These are phyloP conservation scores for Epinephelus cyanopodus DNA, from an alignment of 2,113 vertebrate species.

Conservation along the genomic window DNA sequence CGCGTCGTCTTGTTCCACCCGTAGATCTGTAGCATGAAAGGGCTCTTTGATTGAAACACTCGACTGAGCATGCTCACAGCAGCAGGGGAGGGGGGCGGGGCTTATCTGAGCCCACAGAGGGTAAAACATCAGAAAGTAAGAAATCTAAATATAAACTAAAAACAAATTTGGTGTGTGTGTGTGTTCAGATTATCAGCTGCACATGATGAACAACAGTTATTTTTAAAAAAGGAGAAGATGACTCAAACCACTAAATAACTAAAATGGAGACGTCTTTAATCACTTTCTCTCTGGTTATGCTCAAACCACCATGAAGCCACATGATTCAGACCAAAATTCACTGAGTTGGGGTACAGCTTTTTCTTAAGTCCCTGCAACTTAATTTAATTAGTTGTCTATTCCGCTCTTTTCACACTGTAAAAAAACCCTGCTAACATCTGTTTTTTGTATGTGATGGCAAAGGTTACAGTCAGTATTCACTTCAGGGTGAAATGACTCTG, in stretches of 20 bases:
- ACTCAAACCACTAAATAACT: neutral
- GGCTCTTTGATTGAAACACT: constrained; percentile 58
- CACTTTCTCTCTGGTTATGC: neutral
- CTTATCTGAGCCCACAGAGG: constrained; percentile 1
- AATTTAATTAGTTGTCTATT: too few relatives aligned
- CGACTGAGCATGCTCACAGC: constrained; percentile 53
- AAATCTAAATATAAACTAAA: constrained; percentile 37
- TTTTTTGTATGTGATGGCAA: too few relatives aligned
- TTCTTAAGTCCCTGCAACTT: too few relatives aligned
- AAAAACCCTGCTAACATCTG: too few relatives aligned
- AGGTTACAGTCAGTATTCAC: too few relatives aligned
- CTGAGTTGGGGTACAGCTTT: too few relatives aligned
- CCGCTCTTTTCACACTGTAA: too few relatives aligned
- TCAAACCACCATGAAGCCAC: neutral
- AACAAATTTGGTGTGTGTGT: neutral
- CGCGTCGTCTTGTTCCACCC: too few relatives aligned
- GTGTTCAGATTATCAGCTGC: neutral
- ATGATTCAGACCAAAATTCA: neutral
- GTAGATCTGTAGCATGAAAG: constrained; percentile 56
- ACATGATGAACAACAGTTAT: neutral
- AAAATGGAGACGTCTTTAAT: neutral
- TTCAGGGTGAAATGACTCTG: too few relatives aligned
- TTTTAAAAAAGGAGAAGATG: constrained; percentile 1
- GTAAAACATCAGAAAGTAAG: neutral
- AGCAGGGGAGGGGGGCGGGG: constrained; percentile 26